Base-by-base conservation (phyloP, 2,888 invertebrate species). In the Cataglyphis livida region DNA sequence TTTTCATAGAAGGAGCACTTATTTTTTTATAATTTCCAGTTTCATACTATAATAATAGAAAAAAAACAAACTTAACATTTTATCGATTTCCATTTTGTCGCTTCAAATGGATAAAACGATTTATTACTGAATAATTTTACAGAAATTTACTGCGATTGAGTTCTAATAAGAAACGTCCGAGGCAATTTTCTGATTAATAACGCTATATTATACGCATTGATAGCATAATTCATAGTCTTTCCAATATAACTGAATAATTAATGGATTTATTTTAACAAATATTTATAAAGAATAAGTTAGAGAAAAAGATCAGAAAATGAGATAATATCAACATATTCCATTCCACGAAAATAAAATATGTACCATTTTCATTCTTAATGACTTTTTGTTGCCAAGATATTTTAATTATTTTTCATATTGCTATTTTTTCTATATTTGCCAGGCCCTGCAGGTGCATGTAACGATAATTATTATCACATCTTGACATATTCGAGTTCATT, bases 381-480 rank as follows among this genome's bases (percentile, higher is more conserved):
- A 76, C 66, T 66, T 81, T 75, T 70, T 68, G 25, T 38, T 32
- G 28, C 21, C n/a, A 28, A 18, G n/a, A 54, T 51, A 57, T 71
- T 78, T 76, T 73, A 82, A 84, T 88, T 74, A 74, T 87, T 84
- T 51, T 51, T 78, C 65, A 32, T 32, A 65, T 61, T 75, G 32
- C 64, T 51, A 59, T 28, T 38, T 10, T 75, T 54, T 44, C 28
- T 61, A 48, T 44, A 61, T 65, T n/a, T 79, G 70, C 73, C 81
- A 82, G 62, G 48, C 61, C 85, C 65, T 48, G 79, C 70, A 84
- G 87, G 81, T 79, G 74, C 74, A 66, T 71, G 82, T 71, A 54
- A 59, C 35, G 65, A 82, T 85, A 88, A 88, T 88, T 88, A 88
- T 82, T 82, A 85, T 79, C 57, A 41, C 88, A 74, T 84, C 79